phyloP scores from a whole-genome alignment of 2,113 vertebrate species.

The Excalfactoria chinensis region DNA sequence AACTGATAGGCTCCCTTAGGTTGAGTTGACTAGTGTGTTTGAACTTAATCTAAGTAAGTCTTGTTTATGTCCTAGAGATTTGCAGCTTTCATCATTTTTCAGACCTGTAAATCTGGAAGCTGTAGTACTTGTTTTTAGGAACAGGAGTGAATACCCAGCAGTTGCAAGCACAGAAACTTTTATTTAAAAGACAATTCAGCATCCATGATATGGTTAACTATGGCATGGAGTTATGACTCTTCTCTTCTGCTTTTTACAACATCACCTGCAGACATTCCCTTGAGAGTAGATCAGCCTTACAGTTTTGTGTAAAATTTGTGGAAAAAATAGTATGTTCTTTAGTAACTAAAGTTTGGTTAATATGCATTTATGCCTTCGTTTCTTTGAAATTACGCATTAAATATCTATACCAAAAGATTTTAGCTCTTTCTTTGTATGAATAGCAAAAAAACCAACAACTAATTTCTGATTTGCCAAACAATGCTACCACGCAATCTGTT shows the following conservation, averaged over 20 bases:
- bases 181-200: background rate
- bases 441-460: background rate
- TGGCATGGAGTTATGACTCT: background rate
- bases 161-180: background rate
- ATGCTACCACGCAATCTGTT: background rate
- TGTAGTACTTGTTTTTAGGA: background rate
- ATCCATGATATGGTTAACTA: background rate
- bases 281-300: background rate
- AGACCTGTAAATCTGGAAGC: conserved; percentile 7
- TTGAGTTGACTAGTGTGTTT: background rate
- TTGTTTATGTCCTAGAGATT: background rate
- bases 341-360: conserved; percentile 10
- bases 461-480: conserved; percentile 19
- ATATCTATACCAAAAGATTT: background rate
- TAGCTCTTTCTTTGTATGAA: conserved; percentile 16
- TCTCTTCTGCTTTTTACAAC: background rate
- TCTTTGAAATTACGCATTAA: conserved; percentile 47
- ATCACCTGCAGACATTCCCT: background rate
- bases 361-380: background rate
- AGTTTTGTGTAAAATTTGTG: background rate
- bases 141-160: background rate
- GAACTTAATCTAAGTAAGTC: conserved; percentile 37
- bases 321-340: conserved; percentile 9
- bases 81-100: conserved; percentile 44
- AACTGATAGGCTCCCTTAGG: background rate